phyloP scores from a whole-genome alignment of 1,140 invertebrate species.

The Ips typographus region DNA sequence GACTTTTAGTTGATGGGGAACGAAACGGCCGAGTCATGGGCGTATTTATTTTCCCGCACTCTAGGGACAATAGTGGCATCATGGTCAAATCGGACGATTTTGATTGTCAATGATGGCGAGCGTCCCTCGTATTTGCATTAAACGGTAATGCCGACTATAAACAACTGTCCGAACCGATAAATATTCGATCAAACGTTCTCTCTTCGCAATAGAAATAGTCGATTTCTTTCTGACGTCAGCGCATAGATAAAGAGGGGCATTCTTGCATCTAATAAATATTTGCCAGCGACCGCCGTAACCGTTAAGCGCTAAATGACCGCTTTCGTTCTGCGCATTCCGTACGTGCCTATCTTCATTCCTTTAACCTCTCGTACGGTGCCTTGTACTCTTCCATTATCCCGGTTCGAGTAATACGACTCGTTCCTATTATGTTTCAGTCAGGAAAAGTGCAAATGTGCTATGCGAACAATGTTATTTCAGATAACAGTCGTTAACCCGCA shows the following conservation, averaged over 20 bases:
- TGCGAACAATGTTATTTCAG: no score
- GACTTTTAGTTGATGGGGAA: conserved; percentile 4
- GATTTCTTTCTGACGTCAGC: conserved; percentile 5
- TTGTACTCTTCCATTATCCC: no score
- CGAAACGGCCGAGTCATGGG: not conserved
- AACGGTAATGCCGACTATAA: not conserved
- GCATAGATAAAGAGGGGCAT: conserved; percentile 8
- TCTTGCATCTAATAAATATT: conserved; percentile 15
- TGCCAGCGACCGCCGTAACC: conserved; percentile 10
- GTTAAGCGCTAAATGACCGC: conserved; percentile 15
- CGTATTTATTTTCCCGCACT: not conserved
- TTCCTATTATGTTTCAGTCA: no score
- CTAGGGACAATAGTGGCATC: no score
- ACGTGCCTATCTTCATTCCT: conserved; percentile 4
- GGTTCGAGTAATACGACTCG: no score
- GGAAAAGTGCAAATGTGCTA: no score
- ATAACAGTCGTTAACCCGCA: no score
- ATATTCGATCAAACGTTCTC: conserved; percentile 7
- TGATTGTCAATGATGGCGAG: no score
- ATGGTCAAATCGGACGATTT: no score
- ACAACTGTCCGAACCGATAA: conserved; percentile 8
- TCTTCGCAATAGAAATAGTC: not conserved
- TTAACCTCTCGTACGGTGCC: not conserved
- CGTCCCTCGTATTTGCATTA: not conserved
- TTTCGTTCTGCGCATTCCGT: conserved; percentile 15